Evolutionary conservation across 2,888 invertebrate species (phyloP), one percentile per base, ranked within the genome.

Genomic region (Trichogramma dendrolimi): DNA sequence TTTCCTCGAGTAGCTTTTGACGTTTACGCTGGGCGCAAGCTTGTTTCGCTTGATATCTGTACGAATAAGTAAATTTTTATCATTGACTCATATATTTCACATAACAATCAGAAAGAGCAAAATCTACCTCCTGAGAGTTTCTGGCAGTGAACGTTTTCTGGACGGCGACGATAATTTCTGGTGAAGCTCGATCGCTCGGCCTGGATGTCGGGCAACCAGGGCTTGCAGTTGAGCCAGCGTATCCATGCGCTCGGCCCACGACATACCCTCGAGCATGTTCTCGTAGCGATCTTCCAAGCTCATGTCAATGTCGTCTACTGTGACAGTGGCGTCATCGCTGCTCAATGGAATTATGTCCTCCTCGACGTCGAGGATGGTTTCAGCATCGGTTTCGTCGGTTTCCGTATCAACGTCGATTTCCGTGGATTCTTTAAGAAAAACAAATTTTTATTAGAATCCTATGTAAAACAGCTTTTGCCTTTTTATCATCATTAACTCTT

Each of bases 141-240:
- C 92, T 40, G 90, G 88, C n/a, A 92, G 74, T n/a, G 91, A 90
- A 47, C 91, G 84, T 59, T 90, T 86, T n/a, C 93, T 84, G 1
- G 93, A 91, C 0, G 96, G 96, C 53, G 93, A 94, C 0, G 94
- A 94, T 0, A 98, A 81, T 76, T 96, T 97, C 70, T 95, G 94
- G 79, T 96, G 96, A 51, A 97, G 83, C 70, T 96, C 93, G 63
- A 94, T 86, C 0, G 94, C 95, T 58, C 96, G 85, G 57, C 94
- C 96, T 0, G 97, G 96, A 76, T 94, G 92, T n/a, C 96, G 85
- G 0, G 90, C 89, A 0, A 90, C 91, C 39, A 92, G 80, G 0
- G 88, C 91, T 70, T 91, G 88, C 11, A 93, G 75, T 3, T 88
- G 90, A 2, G 90, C 90, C 70, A 91, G 79, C 6, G 88, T 89